phyloP scores from a whole-genome alignment of 2,113 vertebrate species.

The Triplophysa dalaica region DNA sequence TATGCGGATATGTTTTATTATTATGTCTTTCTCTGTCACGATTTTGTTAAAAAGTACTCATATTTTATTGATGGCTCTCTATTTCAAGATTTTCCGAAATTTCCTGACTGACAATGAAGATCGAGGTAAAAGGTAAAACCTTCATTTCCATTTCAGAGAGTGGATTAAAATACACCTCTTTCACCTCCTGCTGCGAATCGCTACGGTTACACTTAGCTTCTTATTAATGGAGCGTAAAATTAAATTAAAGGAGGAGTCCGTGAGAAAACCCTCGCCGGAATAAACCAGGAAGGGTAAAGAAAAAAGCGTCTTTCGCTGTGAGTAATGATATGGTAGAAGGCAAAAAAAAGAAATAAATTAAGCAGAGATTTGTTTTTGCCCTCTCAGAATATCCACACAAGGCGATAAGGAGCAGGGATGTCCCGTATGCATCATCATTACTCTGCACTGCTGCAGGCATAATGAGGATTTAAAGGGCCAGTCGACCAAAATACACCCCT shows the following conservation, averaged over 20 bases:
- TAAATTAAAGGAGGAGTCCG: constrained; percentile 59
- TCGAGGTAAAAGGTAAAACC: not conserved
- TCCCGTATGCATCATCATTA: not conserved
- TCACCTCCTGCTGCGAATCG: constrained; percentile 57
- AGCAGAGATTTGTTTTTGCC: constrained; percentile 7
- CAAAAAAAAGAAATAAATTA: not conserved
- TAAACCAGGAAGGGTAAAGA: not conserved
- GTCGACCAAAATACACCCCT: not conserved
- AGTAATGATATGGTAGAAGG: not conserved
- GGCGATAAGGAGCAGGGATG: not conserved
- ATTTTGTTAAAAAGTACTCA: no score
- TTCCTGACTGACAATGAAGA: no score
- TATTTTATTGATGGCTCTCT: no score
- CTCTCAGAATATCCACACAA: constrained; percentile 9
- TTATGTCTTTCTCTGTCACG: no score
- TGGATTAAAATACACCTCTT: constrained; percentile 40
- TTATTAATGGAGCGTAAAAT: constrained; percentile 68
- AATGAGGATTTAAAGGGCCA: constrained; percentile 9
- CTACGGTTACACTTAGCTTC: constrained; percentile 48
- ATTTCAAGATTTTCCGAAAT: not conserved
- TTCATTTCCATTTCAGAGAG: constrained; percentile 58
- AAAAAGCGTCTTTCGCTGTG: not conserved
- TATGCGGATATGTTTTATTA: no score
- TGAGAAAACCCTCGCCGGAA: constrained; percentile 46
- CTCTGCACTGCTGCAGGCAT: not conserved